Evolutionary conservation across 2,797 vertebrate species (phyloP).

Genomic region (Sebastes hubbsi): DNA sequence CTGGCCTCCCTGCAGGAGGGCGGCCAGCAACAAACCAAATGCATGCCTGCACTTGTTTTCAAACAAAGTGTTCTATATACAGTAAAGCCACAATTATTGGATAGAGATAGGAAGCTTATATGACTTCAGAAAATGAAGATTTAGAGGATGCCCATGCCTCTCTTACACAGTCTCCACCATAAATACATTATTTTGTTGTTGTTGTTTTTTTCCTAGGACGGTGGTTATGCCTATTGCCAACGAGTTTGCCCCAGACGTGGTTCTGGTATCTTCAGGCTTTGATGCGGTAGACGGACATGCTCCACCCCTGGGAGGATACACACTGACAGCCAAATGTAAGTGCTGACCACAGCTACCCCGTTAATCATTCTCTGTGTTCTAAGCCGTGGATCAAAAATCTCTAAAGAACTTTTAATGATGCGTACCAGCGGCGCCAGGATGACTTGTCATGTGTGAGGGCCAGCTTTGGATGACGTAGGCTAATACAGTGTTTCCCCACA

Average conservation of each 20-base stretch:
- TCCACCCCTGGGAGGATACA: constrained; percentile 93
- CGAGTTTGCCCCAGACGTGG: constrained; percentile 93
- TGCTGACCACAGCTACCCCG: constrained; percentile 19
- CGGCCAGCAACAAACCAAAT: not conserved
- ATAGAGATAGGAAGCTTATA: not conserved
- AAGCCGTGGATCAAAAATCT: not conserved
- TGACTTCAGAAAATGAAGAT: not conserved
- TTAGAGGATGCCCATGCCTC: not conserved
- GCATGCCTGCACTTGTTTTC: not conserved
- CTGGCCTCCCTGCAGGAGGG: not conserved
- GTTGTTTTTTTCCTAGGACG: constrained; percentile 75
- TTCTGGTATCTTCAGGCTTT: constrained; percentile 95
- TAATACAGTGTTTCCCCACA: no score
- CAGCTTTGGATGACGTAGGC: no score
- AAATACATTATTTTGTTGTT: not conserved
- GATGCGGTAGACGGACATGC: constrained; percentile 95
- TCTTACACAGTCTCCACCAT: not conserved
- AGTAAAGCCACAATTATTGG: not conserved
- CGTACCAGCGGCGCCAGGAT: no score
- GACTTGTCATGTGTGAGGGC: no score
- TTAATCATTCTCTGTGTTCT: not conserved
- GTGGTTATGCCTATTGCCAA: constrained; percentile 96
- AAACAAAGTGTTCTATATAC: not conserved
- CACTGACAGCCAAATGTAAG: constrained; percentile 95
- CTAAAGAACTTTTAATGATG: not conserved